Evolutionary conservation across 2,113 vertebrate species (phyloP).

Genomic region (Tragelaphus buxtoni): DNA sequence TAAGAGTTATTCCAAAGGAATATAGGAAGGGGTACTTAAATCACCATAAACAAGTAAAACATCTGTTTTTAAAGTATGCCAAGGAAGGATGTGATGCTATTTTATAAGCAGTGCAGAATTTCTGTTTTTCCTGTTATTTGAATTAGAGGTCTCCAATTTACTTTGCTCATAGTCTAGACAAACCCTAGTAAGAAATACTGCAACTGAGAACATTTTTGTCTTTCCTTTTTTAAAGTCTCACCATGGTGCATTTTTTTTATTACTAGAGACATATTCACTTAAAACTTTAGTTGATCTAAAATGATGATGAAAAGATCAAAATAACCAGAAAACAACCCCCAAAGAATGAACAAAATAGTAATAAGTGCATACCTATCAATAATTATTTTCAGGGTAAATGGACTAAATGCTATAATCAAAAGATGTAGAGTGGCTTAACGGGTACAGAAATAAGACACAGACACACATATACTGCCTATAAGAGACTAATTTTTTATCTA

Average conservation of each 20-base stretch:
- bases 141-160: neutral
- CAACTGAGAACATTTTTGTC: neutral
- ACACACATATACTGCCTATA: neutral
- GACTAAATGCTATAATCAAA: neutral
- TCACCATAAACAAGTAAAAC: slow-evolving; percentile 53
- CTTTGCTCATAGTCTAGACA: neutral
- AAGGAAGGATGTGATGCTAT: slow-evolving; percentile 58
- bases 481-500: neutral
- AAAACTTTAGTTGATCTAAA: neutral
- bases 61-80: slow-evolving; percentile 61
- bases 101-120: slow-evolving; percentile 42
- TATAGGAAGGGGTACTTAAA: slow-evolving; percentile 45
- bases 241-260: neutral
- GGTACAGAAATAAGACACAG: neutral
- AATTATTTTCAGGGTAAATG: neutral
- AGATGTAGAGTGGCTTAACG: neutral
- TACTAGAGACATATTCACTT: neutral
- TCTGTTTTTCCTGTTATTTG: slow-evolving; percentile 52
- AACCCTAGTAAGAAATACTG: neutral
- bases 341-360: neutral
- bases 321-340: neutral
- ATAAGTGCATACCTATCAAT: neutral
- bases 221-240: neutral
- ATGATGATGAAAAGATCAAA: neutral
- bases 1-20: slow-evolving; percentile 16